A percentile compares a stretch with the other conserved stretches of the same genome.
phyloP scores from a whole-genome alignment of 2,113 vertebrate genomes.

The Paramisgurnus dabryanus region DNA sequence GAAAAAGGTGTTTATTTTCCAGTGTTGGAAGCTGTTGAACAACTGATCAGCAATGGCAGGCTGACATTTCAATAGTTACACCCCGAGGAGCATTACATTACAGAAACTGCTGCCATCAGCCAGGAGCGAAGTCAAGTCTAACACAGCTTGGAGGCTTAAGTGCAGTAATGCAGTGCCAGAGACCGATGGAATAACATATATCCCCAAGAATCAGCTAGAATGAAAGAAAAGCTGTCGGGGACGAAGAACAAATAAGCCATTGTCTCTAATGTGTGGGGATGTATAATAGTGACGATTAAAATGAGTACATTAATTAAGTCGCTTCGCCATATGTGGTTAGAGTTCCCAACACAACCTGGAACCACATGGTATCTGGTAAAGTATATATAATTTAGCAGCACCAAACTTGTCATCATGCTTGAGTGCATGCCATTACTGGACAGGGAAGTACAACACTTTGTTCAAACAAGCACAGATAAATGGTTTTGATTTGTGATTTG shows the following conservation, averaged over 20 bases:
- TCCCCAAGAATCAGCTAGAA: constrained; percentile 28
- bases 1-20: constrained; percentile 56
- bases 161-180: constrained; percentile 34
- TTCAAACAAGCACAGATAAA: too few relatives aligned
- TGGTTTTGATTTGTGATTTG: too few relatives aligned
- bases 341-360: not conserved
- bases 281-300: constrained; percentile 20
- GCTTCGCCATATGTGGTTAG: not conserved
- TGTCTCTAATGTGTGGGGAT: constrained; percentile 31
- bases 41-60: constrained; percentile 54
- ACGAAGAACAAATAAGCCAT: constrained; percentile 42
- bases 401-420: too few relatives aligned
- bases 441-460: too few relatives aligned
- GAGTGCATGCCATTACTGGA: too few relatives aligned
- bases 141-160: constrained; percentile 25
- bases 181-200: constrained; percentile 51
- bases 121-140: constrained; percentile 46
- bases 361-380: not conserved
- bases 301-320: constrained; percentile 13
- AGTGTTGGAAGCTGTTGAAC: constrained; percentile 36
- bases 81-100: constrained; percentile 53
- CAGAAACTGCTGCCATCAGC: constrained; percentile 44
- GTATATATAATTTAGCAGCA: too few relatives aligned
- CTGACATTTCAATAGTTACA: constrained; percentile 50
- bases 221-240: constrained; percentile 20